A percentile compares a stretch with the other conserved stretches of the same genome.
Conservation (phyloP, 1,140 invertebrate genomes). For the Hermatobates lingyangjiaoensis region DNA sequence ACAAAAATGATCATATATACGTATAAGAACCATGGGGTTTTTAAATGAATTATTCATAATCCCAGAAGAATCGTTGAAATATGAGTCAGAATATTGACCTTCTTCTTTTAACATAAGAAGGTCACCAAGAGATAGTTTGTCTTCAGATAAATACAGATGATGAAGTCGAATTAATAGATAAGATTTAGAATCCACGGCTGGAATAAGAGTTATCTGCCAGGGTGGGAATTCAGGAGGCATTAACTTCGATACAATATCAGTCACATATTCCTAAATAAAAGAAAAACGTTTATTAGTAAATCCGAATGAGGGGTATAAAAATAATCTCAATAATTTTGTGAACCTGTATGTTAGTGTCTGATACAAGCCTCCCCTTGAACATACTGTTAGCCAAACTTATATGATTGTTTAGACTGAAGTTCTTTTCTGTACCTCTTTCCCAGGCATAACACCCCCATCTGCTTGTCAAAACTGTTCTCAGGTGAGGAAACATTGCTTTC, state of each 20-base stretch:
- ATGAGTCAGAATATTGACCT: slow-evolving; percentile 12
- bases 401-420: slow-evolving; percentile 52
- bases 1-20: slow-evolving; percentile 31
- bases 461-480: slow-evolving; percentile 35
- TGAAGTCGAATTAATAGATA: slow-evolving; percentile 55
- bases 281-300: slow-evolving; percentile 2
- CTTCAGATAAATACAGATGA: slow-evolving; percentile 48
- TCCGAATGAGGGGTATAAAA: background rate
- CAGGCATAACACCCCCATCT: slow-evolving; percentile 49
- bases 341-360: slow-evolving; percentile 52
- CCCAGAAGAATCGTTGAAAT: background rate
- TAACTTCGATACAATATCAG: slow-evolving; percentile 55
- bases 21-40: slow-evolving; percentile 1
- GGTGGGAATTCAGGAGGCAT: slow-evolving; percentile 43
- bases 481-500: slow-evolving; percentile 26
- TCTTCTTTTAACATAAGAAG: slow-evolving; percentile 41
- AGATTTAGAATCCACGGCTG: slow-evolving; percentile 36
- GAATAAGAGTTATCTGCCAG: slow-evolving; percentile 63
- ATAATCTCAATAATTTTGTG: slow-evolving; percentile 9
- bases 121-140: slow-evolving; percentile 47
- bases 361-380: slow-evolving; percentile 42
- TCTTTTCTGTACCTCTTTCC: slow-evolving; percentile 23
- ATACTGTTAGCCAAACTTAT: slow-evolving; percentile 36
- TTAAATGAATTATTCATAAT: slow-evolving; percentile 8
- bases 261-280: slow-evolving; percentile 53